These are phyloP conservation scores for Neria commutata DNA, from an alignment of 2,888 invertebrate genomes.

Conservation along the genomic window DNA sequence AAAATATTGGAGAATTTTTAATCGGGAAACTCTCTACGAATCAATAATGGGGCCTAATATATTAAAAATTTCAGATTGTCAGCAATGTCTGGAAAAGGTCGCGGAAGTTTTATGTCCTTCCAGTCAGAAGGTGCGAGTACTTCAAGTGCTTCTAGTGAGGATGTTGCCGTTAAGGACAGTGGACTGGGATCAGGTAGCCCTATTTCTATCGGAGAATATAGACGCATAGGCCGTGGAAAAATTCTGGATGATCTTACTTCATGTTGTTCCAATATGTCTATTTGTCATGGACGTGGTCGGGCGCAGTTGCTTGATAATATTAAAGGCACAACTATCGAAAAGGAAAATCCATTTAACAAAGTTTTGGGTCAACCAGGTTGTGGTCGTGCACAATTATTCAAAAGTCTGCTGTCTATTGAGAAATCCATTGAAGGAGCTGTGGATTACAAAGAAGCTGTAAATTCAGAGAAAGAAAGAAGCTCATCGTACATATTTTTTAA, in stretches of 20 bases:
- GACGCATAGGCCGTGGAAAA: constrained; percentile 40
- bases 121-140: constrained; percentile 16
- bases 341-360: not conserved
- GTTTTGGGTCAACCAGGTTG: constrained; percentile 21
- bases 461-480: not conserved
- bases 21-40: too few relatives aligned
- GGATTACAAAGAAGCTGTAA: constrained; percentile 1
- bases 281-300: constrained; percentile 31
- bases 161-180: constrained; percentile 35
- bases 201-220: constrained; percentile 33
- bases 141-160: constrained; percentile 32
- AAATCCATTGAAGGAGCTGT: constrained; percentile 9
- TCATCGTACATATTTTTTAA: not conserved
- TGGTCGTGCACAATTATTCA: constrained; percentile 31
- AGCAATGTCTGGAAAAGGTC: constrained; percentile 25
- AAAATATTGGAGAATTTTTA: too few relatives aligned
- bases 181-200: constrained; percentile 38
- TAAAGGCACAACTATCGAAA: constrained; percentile 1
- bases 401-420: constrained; percentile 5
- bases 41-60: too few relatives aligned
- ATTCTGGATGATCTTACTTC: constrained; percentile 38
- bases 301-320: constrained; percentile 27
- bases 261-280: constrained; percentile 32
- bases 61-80: too few relatives aligned
- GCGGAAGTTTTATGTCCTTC: constrained; percentile 28